Evolutionary conservation across 2,113 vertebrate genomes (phyloP).

Genomic region (Notothenia coriiceps): DNA sequence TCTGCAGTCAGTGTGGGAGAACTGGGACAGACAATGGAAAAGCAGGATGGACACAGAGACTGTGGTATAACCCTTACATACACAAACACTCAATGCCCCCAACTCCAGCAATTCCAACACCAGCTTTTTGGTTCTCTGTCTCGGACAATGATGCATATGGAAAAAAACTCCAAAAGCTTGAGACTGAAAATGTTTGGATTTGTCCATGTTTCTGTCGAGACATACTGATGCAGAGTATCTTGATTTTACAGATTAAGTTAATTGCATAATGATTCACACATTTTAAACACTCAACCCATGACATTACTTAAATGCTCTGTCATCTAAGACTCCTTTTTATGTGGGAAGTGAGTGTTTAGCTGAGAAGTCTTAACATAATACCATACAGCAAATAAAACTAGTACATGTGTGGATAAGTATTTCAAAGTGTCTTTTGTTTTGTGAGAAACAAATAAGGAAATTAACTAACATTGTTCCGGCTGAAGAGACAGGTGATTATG

Average conservation of each 20-base stretch:
- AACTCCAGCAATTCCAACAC: constrained; percentile 15
- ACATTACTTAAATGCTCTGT: background rate
- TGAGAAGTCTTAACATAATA: background rate
- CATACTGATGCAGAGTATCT: background rate
- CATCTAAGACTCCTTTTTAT: background rate
- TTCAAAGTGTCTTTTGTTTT: background rate
- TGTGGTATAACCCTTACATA: constrained; percentile 24
- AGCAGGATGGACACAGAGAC: constrained; percentile 65
- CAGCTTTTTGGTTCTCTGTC: constrained; percentile 12
- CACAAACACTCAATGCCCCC: constrained; percentile 45
- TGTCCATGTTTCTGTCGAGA: background rate
- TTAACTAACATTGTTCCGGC: background rate
- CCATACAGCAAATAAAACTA: background rate
- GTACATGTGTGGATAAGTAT: background rate
- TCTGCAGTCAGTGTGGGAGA: constrained; percentile 69
- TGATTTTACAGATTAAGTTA: background rate
- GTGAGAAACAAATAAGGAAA: constrained; percentile 20
- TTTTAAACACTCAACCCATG: constrained; percentile 1
- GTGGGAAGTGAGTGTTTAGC: background rate
- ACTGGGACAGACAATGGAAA: constrained; percentile 69
- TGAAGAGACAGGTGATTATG: constrained; percentile 52
- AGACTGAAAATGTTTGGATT: background rate
- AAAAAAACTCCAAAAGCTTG: background rate
- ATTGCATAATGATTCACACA: constrained; percentile 9
- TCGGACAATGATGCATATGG: constrained; percentile 7